Base-by-base conservation (phyloP, 2,797 vertebrate genomes). In the Brachyrhaphis roseni region DNA sequence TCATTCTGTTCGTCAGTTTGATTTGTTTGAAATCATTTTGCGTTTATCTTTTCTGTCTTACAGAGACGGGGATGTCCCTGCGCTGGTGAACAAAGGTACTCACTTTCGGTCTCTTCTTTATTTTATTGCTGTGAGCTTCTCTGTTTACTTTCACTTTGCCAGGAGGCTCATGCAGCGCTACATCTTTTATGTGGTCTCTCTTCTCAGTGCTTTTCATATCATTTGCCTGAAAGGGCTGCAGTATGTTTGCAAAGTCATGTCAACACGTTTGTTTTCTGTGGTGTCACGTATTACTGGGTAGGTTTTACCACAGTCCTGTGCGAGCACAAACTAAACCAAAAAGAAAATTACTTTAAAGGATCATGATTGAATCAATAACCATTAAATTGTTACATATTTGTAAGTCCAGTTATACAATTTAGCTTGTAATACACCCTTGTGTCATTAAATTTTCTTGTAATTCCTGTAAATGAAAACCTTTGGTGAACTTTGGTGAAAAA, bases 61-160 rank as follows among this genome's bases (percentile, higher is more conserved):
- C 90, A 95, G 94, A 86, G 91, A 94, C 8, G 85, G 86, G 47
- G 90, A 94, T 13, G 46, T 94, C 78, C 94, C 93, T n/a, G 79
- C 76, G 0, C 79, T 81, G 47, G 91, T 86, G 64, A 87, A 89
- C 77, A 94, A 94, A 94, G 94, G 94, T 95, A 91, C 18, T 46
- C 34, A 10, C 71, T 81, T 66, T 75, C 34, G 3, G 5, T 46
- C 62, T 20, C 72, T 45, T 26, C 18, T 47, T 51, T 39, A 12
- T 8, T 10, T 57, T 34, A 16, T 23, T 51, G 7, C 39, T 8
- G 10, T 20, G 7, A 26, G n/a, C 41, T n/a, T 45, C 71, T 46
- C 57, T 77, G 53, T 59, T 74, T 77, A 16, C 2, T 72, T 80
- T 84, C 73, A 23, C 39, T 74, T 81, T 75, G 73, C 57, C 70